Base-by-base conservation (phyloP, 1,140 invertebrate species). In the Anoplolepis gracilipes region DNA sequence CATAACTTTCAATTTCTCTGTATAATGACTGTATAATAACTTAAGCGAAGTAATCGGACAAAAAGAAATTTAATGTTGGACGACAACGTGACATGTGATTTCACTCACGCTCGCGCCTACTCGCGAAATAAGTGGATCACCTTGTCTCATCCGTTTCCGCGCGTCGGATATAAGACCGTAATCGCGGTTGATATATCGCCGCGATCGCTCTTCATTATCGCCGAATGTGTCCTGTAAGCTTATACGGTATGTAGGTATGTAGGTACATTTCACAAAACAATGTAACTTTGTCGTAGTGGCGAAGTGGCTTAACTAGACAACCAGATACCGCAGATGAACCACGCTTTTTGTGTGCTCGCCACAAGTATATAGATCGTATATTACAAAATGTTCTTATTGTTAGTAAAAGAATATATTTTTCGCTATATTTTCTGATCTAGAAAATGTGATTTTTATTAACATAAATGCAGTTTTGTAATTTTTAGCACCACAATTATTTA, bases 181-280 rank as follows among this genome's bases (percentile, higher is more conserved):
- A 88, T 88, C 84, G 86, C 73, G 59, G 86, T 88, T 88, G 87
- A 88, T 88, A 78, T 30, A 88, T 88, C 81, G 30, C 86, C 30
- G 11, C 81, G 73, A 88, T 78, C 87, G 87, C 73, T 88, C 81
- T 88, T 88, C 81, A 88, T 88, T 88, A 88, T 78, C 72, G 49
- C 49, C 59, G 79, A 88, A 85, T 87, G 87, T 87, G 79, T 87
- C 86, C 64, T 65, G 81, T 19, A 84, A 85, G 86, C 84, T 88
- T 67, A 72, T 78, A 88, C 42, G 65, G 70, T 73, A 82, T 33
- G 67, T 82, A 82, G 65, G 59, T 82, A 82, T 33, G 67, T 82
- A 82, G 65, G 59, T 82, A 82, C 67, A 55, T 73, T 65, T 72
- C 39, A 28, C 78, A 79, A 59, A 82, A 82, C 78, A 64, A 61